Evolutionary conservation across 64 coral and sea anemone species (phyloP), one percentile per base, ranked within the genome.

Genomic region (Dendronephthya gigantea): DNA sequence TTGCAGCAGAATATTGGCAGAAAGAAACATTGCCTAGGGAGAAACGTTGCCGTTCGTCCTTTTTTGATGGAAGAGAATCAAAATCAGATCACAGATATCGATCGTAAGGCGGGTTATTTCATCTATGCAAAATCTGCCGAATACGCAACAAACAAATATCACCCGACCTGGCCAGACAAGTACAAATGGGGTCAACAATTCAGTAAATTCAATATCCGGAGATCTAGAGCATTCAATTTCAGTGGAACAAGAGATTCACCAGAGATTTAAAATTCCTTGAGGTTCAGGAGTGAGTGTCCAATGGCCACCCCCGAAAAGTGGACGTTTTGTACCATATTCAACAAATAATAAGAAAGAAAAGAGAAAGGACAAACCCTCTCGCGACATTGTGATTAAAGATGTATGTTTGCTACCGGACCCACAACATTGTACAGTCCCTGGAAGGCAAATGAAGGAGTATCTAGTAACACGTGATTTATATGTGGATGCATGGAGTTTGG

Each of bases 331-430:
- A 27, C 55, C 55, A n/a, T 62, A 62, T 62, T 62, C 55, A 62
- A 62, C 2, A 62, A 62, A 22, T 15, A 62, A 62, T 27, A 62
- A 62, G 55, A 62, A 62, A 62, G 55, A 23, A 23, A 62, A 62
- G 55, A 23, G 55, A 62, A 62, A 22, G 25, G 17, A 19, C 25
- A 62, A 62, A 52, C 23, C 50, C 50, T 52, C 50, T 52, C 13
- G 13, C 55, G 70, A 90, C 3, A 70, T 59, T 49, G 51, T 86
- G 33, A 85, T 68, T 56, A 90, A 90, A 82, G 4, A n/a, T n/a
- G n/a, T n/a, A n/a, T n/a, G n/a, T n/a, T n/a, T n/a, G n/a, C n/a
- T n/a, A n/a, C n/a, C n/a, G n/a, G n/a, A n/a, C n/a, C n/a, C n/a
- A n/a, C n/a, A n/a, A n/a, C n/a, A n/a, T n/a, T n/a, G n/a, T n/a